Evolutionary conservation across 2,888 invertebrate genomes (phyloP).

Genomic region (Neuroscelio doddi): DNA sequence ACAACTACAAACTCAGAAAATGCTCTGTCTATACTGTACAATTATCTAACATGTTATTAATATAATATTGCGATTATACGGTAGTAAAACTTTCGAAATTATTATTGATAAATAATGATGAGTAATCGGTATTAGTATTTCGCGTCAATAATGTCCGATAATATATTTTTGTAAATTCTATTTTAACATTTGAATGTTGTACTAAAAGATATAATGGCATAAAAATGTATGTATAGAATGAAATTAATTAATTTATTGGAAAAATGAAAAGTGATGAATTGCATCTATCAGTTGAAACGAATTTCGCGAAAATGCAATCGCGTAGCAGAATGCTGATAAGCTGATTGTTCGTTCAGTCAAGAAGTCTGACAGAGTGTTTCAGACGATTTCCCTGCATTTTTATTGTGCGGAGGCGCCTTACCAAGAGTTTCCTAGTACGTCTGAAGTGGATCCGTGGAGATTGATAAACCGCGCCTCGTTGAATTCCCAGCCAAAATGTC

Average conservation of each 20-base stretch:
- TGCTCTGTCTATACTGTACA: too few species aligned
- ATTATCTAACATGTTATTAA: too few species aligned
- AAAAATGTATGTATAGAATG: not conserved
- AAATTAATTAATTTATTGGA: not conserved
- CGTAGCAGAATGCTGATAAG: constrained; percentile 22
- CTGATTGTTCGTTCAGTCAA: constrained; percentile 16
- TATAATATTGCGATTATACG: too few species aligned
- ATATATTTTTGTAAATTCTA: too few species aligned
- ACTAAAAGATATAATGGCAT: too few species aligned
- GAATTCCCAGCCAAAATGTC: constrained; percentile 23
- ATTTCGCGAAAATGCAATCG: constrained; percentile 11
- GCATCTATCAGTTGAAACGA: constrained; percentile 1
- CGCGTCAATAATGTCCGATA: too few species aligned
- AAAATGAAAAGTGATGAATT: constrained; percentile 7
- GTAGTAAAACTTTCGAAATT: not conserved
- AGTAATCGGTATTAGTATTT: too few species aligned
- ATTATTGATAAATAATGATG: not conserved
- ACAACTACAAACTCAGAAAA: too few species aligned
- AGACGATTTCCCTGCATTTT: constrained; percentile 14
- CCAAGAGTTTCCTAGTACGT: constrained; percentile 22
- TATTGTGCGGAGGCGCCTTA: constrained; percentile 6
- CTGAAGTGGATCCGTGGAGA: constrained; percentile 16
- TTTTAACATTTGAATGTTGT: too few species aligned
- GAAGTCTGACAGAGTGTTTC: constrained; percentile 9
- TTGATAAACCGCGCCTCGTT: constrained; percentile 25